Percentiles rank a stretch among this genome's conserved stretches.
These are phyloP conservation scores for Cryptophagus acutangulus DNA, from an alignment of 2,888 invertebrate genomes.

Conservation along the genomic window DNA sequence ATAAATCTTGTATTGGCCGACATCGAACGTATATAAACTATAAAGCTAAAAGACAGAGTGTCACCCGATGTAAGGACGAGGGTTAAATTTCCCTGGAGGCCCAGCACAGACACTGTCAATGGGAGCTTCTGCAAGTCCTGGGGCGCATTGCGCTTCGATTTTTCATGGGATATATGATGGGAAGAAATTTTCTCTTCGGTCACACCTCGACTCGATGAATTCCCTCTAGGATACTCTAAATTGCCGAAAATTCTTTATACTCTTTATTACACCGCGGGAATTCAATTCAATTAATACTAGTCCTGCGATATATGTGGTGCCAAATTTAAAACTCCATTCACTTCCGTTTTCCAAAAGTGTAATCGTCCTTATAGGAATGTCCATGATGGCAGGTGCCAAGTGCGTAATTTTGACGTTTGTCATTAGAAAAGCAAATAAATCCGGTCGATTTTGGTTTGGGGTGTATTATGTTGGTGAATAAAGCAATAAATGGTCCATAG, in stretches of 20 bases:
- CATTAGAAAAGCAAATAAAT: constrained; percentile 2
- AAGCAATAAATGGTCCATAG: constrained; percentile 10
- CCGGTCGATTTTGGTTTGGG: constrained; percentile 4
- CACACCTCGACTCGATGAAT: constrained; percentile 30
- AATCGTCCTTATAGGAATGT: not conserved
- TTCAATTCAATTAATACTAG: no score
- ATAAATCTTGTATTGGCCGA: not conserved
- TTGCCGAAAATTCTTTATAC: constrained; percentile 3
- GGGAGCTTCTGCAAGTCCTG: constrained; percentile 11
- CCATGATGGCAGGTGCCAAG: no score
- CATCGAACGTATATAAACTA: not conserved
- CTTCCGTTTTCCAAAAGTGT: no score
- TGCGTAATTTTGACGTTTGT: not conserved
- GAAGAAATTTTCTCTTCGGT: constrained; percentile 39
- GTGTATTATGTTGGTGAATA: no score
- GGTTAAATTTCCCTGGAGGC: constrained; percentile 17
- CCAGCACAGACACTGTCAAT: constrained; percentile 18
- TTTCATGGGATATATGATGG: constrained; percentile 37
- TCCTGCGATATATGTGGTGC: no score
- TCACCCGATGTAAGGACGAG: constrained; percentile 11
- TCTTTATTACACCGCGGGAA: no score
- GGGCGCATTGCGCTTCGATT: constrained; percentile 21
- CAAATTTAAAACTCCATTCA: constrained; percentile 1
- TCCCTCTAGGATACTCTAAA: not conserved
- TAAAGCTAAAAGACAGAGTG: not conserved